Evolutionary conservation across 2,888 invertebrate genomes (phyloP).

Genomic region (Clistopyga incitator): DNA sequence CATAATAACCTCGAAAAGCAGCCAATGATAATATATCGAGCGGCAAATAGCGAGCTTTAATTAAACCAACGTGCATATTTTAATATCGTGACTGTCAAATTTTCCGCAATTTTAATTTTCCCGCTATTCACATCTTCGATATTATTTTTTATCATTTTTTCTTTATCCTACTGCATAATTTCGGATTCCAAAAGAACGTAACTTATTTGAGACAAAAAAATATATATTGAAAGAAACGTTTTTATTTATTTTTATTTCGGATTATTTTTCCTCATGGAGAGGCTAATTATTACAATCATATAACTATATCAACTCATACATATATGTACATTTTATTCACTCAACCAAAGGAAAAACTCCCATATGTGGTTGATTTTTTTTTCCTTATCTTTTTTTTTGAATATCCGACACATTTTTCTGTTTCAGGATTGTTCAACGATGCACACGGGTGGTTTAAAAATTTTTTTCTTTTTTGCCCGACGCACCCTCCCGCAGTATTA

Average conservation of each 20-base stretch:
- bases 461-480: constrained; percentile 3
- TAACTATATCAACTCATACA: too few relatives aligned
- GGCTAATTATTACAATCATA: too few relatives aligned
- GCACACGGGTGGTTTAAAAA: background rate
- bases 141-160: background rate
- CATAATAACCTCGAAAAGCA: constrained; percentile 5
- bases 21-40: background rate
- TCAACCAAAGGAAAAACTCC: background rate
- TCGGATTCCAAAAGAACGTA: too few relatives aligned
- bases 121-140: background rate
- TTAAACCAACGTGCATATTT: constrained; percentile 12
- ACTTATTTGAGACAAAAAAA: too few relatives aligned
- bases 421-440: constrained; percentile 36
- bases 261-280: too few relatives aligned
- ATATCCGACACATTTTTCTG: constrained; percentile 24
- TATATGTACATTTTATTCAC: too few relatives aligned
- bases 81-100: constrained; percentile 1
- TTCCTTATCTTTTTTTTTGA: background rate
- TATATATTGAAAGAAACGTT: too few relatives aligned
- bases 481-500: constrained; percentile 35
- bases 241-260: too few relatives aligned
- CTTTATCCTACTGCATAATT: too few relatives aligned
- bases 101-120: background rate
- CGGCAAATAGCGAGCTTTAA: background rate
- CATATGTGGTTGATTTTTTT: too few relatives aligned